These are phyloP conservation scores for Falcaria lacertinaria DNA, from an alignment of 2,888 invertebrate genomes.

Conservation along the genomic window DNA sequence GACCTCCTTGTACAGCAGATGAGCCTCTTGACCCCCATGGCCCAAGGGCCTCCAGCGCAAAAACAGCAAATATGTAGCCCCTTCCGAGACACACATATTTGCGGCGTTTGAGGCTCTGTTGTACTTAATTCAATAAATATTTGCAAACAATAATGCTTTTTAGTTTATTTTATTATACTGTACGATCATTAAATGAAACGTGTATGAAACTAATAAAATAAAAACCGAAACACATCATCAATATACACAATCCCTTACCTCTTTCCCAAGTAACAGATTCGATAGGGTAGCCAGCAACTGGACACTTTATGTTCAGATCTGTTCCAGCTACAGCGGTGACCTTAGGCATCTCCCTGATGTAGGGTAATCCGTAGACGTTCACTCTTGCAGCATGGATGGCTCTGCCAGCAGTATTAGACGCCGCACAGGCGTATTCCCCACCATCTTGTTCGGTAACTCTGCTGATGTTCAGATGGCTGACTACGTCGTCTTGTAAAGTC, in stretches of 20 bases:
- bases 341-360: slow-evolving; percentile 92
- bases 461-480: slow-evolving; percentile 94
- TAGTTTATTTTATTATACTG: too few relatives aligned
- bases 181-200: too few relatives aligned
- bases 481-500: slow-evolving; percentile 94
- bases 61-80: too few relatives aligned
- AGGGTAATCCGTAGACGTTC: slow-evolving; percentile 93
- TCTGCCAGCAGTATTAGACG: slow-evolving; percentile 89
- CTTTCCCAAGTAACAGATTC: slow-evolving; percentile 94
- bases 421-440: slow-evolving; percentile 92
- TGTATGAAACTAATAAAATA: too few relatives aligned
- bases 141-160: too few relatives aligned
- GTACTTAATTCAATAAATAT: too few relatives aligned
- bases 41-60: too few relatives aligned
- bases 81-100: too few relatives aligned
- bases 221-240: too few relatives aligned
- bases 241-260: slow-evolving; percentile 76
- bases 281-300: slow-evolving; percentile 93
- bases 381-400: slow-evolving; percentile 90
- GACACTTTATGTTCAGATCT: slow-evolving; percentile 91
- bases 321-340: slow-evolving; percentile 92
- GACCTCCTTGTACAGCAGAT: too few relatives aligned
- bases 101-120: too few relatives aligned
- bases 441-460: slow-evolving; percentile 93
- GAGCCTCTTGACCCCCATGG: too few relatives aligned